Percentiles rank a stretch among this genome's conserved stretches.
Conservation (phyloP, 1,140 invertebrate species). For the Psix sp. region DNA sequence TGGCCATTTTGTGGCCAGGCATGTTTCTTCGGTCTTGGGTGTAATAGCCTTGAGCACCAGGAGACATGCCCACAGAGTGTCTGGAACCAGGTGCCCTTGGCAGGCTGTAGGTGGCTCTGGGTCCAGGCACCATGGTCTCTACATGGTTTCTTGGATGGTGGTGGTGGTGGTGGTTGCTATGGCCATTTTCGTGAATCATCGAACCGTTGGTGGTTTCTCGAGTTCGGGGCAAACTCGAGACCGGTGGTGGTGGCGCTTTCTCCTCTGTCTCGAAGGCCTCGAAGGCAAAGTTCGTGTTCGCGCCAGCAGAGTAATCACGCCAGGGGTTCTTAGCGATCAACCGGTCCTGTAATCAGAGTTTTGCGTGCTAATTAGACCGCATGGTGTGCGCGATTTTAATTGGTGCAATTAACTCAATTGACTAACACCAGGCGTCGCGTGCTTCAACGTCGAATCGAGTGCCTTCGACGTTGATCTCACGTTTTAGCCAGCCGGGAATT, state of each 20-base stretch:
- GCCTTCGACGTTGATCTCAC: constrained; percentile 29
- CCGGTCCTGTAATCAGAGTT: constrained; percentile 81
- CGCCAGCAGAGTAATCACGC: constrained; percentile 88
- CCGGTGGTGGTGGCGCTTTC: constrained; percentile 77
- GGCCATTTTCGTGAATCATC: constrained; percentile 58
- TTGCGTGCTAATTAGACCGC: constrained; percentile 44
- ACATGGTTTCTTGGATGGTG: constrained; percentile 43
- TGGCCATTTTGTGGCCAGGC: constrained; percentile 47
- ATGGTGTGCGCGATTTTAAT: constrained; percentile 31
- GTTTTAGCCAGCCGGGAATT: constrained; percentile 28
- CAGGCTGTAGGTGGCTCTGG: constrained; percentile 75
- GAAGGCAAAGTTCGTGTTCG: constrained; percentile 92
- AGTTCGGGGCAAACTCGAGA: constrained; percentile 71
- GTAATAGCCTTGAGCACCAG: constrained; percentile 74
- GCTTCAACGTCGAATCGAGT: constrained; percentile 31
- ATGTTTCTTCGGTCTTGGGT: constrained; percentile 75
- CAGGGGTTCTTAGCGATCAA: constrained; percentile 88
- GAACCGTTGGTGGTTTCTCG: constrained; percentile 69
- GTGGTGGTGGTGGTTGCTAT: constrained; percentile 36
- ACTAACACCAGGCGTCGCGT: constrained; percentile 31
- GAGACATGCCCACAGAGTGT: constrained; percentile 55
- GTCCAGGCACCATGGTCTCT: constrained; percentile 64
- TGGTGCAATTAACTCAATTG: constrained; percentile 39
- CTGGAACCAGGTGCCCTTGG: constrained; percentile 71
- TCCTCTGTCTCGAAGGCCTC: constrained; percentile 90